A percentile compares a stretch with the other conserved stretches of the same genome.
Conservation (phyloP, 2,113 vertebrate species). For the Australoheros scitulus region DNA sequence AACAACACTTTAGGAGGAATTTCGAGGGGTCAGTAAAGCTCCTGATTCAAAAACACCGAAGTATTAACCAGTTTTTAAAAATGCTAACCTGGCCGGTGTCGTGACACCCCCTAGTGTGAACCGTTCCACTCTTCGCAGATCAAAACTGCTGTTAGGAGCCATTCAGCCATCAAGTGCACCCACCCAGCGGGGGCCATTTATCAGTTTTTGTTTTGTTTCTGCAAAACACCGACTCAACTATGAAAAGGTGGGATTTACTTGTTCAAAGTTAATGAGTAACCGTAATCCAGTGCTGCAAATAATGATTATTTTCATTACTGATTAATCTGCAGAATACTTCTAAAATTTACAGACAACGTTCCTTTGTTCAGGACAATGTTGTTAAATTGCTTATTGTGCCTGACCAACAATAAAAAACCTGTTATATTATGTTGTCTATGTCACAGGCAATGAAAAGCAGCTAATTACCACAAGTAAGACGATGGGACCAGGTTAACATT, state of each 20-base stretch:
- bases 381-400: not conserved
- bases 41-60: not conserved
- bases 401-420: not conserved
- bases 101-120: not conserved
- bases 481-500: not conserved
- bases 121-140: conserved; percentile 11
- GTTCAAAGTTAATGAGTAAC: not conserved
- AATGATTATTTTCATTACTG: not conserved
- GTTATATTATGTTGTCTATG: not conserved
- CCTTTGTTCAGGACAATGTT: not conserved
- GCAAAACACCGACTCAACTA: not conserved
- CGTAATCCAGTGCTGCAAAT: not conserved
- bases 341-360: not conserved
- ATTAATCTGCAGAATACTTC: not conserved
- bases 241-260: not conserved
- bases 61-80: not conserved
- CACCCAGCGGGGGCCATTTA: conserved; percentile 21
- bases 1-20: not conserved
- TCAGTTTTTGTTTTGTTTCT: not conserved
- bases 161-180: not conserved
- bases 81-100: not conserved
- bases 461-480: not conserved
- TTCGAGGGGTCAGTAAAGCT: not conserved
- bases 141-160: conserved; percentile 29
- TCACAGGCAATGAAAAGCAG: not conserved